Evolutionary conservation across 2,888 invertebrate genomes (phyloP).

Genomic region (Criorhina ranunculi): DNA sequence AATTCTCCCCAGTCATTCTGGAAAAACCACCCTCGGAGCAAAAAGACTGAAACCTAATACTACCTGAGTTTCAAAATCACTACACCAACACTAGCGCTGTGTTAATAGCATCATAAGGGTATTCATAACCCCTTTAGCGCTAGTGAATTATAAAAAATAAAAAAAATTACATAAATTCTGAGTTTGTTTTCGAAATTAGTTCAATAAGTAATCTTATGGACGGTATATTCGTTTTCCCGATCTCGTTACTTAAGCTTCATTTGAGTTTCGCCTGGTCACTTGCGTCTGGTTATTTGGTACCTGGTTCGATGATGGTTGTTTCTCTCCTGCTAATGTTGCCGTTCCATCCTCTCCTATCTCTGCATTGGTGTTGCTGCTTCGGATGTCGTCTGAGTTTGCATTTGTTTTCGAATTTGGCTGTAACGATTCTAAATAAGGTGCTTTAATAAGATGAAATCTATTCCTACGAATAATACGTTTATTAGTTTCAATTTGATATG

Average conservation of each 20-base stretch:
- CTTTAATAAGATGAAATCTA: slow-evolving; percentile 34
- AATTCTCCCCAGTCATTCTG: no score
- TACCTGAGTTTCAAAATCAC: no score
- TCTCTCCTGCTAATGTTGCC: neutral
- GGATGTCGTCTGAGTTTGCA: neutral
- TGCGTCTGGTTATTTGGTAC: neutral
- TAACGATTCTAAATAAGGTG: slow-evolving; percentile 21
- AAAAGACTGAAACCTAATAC: no score
- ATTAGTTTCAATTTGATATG: slow-evolving; percentile 22
- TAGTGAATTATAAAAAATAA: no score
- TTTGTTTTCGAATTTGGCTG: neutral
- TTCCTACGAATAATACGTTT: slow-evolving; percentile 20
- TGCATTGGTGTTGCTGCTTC: neutral
- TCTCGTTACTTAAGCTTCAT: neutral
- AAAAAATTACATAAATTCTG: no score
- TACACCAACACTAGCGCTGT: no score
- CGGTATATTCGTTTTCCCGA: slow-evolving; percentile 3
- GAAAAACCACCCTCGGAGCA: no score
- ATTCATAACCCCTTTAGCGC: no score
- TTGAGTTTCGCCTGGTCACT: neutral
- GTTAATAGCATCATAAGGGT: no score
- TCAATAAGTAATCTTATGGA: no score
- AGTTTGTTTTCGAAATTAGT: no score
- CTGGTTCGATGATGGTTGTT: neutral
- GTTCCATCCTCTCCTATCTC: neutral